Evolutionary conservation across 2,113 vertebrate species (phyloP).

Genomic region (Jaculus jaculus): DNA sequence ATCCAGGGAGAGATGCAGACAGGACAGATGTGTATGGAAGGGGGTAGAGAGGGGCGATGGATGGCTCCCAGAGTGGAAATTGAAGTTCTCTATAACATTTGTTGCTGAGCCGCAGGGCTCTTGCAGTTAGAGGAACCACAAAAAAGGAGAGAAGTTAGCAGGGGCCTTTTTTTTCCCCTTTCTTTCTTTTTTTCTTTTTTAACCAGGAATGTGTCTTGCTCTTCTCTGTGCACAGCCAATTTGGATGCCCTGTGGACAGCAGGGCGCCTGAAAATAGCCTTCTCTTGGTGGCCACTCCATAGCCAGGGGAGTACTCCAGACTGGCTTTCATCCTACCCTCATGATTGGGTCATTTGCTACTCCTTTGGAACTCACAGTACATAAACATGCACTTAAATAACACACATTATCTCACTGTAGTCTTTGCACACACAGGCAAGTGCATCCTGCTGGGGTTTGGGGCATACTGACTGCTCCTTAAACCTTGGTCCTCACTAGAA

Average conservation of each 20-base stretch:
- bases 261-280: neutral
- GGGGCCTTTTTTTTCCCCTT: neutral
- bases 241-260: neutral
- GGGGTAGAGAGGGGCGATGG: neutral
- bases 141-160: neutral
- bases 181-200: neutral
- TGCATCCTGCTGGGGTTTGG: neutral
- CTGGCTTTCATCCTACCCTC: neutral
- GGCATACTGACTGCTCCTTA: no score
- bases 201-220: neutral
- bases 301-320: neutral
- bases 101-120: conserved; percentile 49
- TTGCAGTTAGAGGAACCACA: neutral
- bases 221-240: neutral
- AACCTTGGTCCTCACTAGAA: neutral
- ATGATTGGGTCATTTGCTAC: neutral
- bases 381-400: neutral
- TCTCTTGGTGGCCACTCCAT: neutral
- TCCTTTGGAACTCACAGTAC: neutral
- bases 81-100: conserved; percentile 63
- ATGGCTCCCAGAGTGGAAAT: conserved; percentile 64
- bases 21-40: conserved; percentile 44
- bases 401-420: neutral
- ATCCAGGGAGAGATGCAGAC: conserved; percentile 9
- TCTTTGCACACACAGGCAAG: neutral